Conservation (phyloP, 2,888 invertebrate genomes). For the Stramonita haemastoma region DNA sequence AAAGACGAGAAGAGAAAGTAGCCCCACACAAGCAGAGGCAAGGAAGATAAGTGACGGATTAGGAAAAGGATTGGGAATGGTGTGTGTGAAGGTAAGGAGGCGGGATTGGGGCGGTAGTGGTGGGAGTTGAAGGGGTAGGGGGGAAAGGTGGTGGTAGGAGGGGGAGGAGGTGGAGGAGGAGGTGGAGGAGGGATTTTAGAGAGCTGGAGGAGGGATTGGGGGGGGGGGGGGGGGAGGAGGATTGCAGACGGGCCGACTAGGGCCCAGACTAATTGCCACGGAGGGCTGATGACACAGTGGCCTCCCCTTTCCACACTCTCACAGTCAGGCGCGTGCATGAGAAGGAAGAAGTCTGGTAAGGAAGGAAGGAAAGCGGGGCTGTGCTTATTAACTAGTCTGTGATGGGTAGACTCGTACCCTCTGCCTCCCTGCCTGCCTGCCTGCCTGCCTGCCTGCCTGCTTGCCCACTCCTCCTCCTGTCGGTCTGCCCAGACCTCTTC, state of each 20-base stretch:
- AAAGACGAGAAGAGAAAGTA: neutral
- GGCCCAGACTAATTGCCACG: slow-evolving; percentile 8
- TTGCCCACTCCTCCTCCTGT: neutral
- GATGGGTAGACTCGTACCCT: neutral
- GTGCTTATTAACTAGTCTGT: neutral
- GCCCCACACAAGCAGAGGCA: neutral
- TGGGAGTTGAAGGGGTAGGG: neutral
- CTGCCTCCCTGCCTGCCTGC: neutral
- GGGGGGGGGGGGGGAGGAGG: neutral
- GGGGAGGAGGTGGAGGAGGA: neutral
- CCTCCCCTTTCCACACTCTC: neutral
- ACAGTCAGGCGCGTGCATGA: slow-evolving; percentile 9
- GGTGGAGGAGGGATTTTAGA: neutral
- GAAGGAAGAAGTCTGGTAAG: neutral
- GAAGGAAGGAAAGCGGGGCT: neutral
- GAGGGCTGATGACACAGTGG: slow-evolving; percentile 4
- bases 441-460: neutral
- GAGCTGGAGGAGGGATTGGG: neutral
- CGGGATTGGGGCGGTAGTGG: too few species aligned
- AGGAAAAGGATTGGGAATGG: neutral
- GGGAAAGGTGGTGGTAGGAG: too few species aligned
- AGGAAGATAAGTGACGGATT: neutral
- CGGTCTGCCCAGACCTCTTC: neutral
- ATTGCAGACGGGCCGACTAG: slow-evolving; percentile 9
- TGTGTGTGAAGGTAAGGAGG: neutral